Evolutionary conservation across 1,140 invertebrate genomes (phyloP).

Genomic region (Ganaspis sp.): DNA sequence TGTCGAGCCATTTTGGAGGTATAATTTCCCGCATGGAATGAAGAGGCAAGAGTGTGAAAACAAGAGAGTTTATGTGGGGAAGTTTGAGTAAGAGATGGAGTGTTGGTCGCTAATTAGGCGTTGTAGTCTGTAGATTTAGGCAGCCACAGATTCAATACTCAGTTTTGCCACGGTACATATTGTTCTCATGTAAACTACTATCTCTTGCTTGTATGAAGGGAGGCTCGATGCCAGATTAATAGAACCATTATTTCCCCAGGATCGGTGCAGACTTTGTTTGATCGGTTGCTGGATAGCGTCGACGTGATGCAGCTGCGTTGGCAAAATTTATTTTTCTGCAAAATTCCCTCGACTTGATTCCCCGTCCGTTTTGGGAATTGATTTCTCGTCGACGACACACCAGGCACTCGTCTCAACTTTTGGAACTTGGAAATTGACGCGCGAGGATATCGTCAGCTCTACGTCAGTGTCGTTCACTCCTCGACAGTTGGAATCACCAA

Average conservation of each 20-base stretch:
- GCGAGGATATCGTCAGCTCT: constrained; percentile 17
- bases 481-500: constrained; percentile 4
- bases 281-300: constrained; percentile 23
- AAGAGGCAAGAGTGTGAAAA: constrained; percentile 25
- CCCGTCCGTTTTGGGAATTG: constrained; percentile 11
- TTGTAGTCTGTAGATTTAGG: constrained; percentile 34
- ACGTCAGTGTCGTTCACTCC: constrained; percentile 5
- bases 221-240: constrained; percentile 51
- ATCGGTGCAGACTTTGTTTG: constrained; percentile 40
- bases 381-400: constrained; percentile 30
- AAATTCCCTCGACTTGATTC: constrained; percentile 13
- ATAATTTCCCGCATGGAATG: constrained; percentile 13
- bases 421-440: constrained; percentile 21
- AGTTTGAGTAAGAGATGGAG: constrained; percentile 34
- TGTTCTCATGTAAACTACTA: constrained; percentile 47
- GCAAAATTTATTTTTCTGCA: constrained; percentile 29
- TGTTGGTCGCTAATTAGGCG: constrained; percentile 58
- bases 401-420: constrained; percentile 10
- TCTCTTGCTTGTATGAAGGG: constrained; percentile 37
- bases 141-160: constrained; percentile 55
- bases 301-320: constrained; percentile 27
- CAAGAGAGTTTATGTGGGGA: constrained; percentile 35
- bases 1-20: background rate
- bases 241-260: constrained; percentile 53
- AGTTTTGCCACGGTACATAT: constrained; percentile 32